Evolutionary conservation across 2,888 invertebrate species (phyloP).

Genomic region (Catocala fraxini): DNA sequence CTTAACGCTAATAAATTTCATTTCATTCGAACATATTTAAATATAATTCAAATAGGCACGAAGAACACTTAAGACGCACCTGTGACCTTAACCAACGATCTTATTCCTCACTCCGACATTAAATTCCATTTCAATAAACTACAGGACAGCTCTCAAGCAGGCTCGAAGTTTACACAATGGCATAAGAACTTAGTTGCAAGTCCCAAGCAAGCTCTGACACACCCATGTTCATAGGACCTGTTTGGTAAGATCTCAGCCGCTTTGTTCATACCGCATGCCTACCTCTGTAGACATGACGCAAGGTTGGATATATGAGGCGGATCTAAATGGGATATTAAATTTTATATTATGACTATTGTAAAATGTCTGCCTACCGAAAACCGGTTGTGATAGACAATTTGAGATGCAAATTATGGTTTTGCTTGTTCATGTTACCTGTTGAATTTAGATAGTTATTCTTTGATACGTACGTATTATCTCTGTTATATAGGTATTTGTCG

Average conservation of each 20-base stretch:
- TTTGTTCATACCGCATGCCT: slow-evolving; percentile 32
- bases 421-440: too few relatives aligned
- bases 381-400: neutral
- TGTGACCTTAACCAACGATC: too few relatives aligned
- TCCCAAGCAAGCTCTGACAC: slow-evolving; percentile 1
- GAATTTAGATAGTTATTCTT: too few relatives aligned
- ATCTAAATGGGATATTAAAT: neutral
- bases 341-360: neutral
- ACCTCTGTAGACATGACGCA: slow-evolving; percentile 2
- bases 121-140: too few relatives aligned
- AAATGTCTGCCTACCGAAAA: neutral
- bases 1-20: too few relatives aligned
- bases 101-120: too few relatives aligned
- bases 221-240: slow-evolving; percentile 29
- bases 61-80: too few relatives aligned
- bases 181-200: slow-evolving; percentile 5
- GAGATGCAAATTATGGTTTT: too few relatives aligned
- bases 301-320: slow-evolving; percentile 8
- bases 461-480: too few relatives aligned
- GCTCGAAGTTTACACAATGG: slow-evolving; percentile 11
- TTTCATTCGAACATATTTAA: too few relatives aligned
- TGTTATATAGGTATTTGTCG: too few relatives aligned
- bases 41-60: too few relatives aligned
- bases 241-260: slow-evolving; percentile 33
- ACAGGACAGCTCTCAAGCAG: neutral